These are phyloP conservation scores for Anthopleura sola DNA, from an alignment of 64 coral and sea anemone species.

Conservation along the genomic window DNA sequence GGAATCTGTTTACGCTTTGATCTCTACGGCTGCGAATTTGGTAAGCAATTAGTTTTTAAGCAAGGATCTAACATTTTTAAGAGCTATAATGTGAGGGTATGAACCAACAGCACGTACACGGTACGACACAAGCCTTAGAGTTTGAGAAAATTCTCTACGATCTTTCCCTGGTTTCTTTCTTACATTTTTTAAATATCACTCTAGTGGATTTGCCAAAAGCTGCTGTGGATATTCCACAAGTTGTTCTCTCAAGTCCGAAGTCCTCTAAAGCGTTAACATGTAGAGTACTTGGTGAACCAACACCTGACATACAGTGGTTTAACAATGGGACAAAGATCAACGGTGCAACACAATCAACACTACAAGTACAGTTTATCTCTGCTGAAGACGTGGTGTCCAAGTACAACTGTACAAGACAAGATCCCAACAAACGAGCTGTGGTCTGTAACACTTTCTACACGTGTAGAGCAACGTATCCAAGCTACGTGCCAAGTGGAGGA, in stretches of 20 bases:
- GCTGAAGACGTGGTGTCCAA: not conserved
- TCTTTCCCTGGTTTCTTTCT: too few species aligned
- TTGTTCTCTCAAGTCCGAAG: not conserved
- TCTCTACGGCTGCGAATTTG: not conserved
- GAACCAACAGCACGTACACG: too few species aligned
- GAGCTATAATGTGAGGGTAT: too few species aligned
- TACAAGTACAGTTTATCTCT: slow-evolving; percentile 14
- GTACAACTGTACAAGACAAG: not conserved
- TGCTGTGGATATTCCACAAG: not conserved
- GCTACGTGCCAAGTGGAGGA: not conserved
- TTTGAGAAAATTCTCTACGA: too few species aligned
- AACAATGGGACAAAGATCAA: slow-evolving; percentile 16
- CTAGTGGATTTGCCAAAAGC: not conserved
- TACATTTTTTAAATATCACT: not conserved
- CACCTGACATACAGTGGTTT: not conserved
- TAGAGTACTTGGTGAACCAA: not conserved
- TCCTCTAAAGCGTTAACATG: not conserved
- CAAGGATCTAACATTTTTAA: not conserved
- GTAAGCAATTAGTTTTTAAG: not conserved
- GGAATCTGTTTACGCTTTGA: not conserved
- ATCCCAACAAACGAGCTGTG: not conserved
- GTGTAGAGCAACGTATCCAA: not conserved
- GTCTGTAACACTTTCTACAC: not conserved
- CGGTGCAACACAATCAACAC: not conserved
- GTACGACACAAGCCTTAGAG: too few species aligned